Evolutionary conservation across 2,888 invertebrate genomes (phyloP).

Genomic region (Mythimna loreyi): DNA sequence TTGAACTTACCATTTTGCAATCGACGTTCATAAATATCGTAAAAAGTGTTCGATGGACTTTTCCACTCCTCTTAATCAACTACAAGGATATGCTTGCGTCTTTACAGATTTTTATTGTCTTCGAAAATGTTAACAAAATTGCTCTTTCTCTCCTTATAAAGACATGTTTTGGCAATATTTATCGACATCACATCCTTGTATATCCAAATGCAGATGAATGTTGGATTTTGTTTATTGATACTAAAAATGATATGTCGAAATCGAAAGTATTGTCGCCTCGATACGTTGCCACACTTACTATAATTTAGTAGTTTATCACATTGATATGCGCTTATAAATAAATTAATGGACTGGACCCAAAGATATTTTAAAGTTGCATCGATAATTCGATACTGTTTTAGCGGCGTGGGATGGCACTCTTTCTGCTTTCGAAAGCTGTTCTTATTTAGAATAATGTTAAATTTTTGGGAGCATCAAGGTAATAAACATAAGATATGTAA

Average conservation of each 20-base stretch:
- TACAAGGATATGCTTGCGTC: slow-evolving; percentile 23
- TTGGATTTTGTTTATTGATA: slow-evolving; percentile 46
- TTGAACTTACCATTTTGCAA: slow-evolving; percentile 10
- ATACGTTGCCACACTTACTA: slow-evolving; percentile 28
- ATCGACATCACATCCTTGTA: slow-evolving; percentile 56
- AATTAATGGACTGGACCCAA: slow-evolving; percentile 14
- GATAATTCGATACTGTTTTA: slow-evolving; percentile 35
- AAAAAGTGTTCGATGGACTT: slow-evolving; percentile 6
- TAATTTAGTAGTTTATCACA: slow-evolving; percentile 38
- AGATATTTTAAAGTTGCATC: slow-evolving; percentile 27
- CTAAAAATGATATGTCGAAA: slow-evolving; percentile 53
- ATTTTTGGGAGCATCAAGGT: slow-evolving; percentile 36
- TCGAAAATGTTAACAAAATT: slow-evolving; percentile 37
- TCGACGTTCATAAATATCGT: slow-evolving; percentile 16
- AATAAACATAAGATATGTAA: slow-evolving; percentile 25
- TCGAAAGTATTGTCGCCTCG: slow-evolving; percentile 51
- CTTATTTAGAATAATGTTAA: slow-evolving; percentile 19
- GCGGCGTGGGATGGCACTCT: slow-evolving; percentile 47
- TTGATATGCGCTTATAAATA: slow-evolving; percentile 34
- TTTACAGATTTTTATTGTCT: slow-evolving; percentile 34
- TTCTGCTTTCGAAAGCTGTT: slow-evolving; percentile 54
- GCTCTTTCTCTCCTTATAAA: slow-evolving; percentile 44
- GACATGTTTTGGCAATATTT: slow-evolving; percentile 39
- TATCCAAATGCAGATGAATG: slow-evolving; percentile 54
- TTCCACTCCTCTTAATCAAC: neutral